phyloP scores from a whole-genome alignment of 2,113 vertebrate genomes.

The Erinaceus europaeus region DNA sequence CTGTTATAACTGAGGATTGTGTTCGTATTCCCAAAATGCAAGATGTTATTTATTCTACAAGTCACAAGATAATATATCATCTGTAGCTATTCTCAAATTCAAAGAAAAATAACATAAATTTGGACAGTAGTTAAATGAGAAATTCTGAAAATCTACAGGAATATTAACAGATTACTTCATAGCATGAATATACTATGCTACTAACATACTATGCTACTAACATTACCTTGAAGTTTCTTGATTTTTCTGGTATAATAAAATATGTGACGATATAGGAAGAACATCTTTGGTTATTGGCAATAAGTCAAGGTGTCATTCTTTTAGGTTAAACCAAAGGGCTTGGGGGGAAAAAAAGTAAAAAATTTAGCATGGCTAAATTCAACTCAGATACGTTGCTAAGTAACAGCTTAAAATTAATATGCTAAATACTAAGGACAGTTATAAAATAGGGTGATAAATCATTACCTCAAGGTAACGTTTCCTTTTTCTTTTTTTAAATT shows the following conservation, averaged over 20 bases:
- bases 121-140: slow-evolving; percentile 7
- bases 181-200: too few species aligned
- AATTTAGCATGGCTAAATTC: not conserved
- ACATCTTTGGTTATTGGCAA: not conserved
- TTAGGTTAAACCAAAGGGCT: not conserved
- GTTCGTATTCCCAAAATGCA: slow-evolving; percentile 16
- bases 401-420: not conserved
- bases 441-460: not conserved
- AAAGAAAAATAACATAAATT: not conserved
- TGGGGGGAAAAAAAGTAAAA: not conserved
- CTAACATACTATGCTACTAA: too few species aligned
- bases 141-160: not conserved
- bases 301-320: not conserved
- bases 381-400: not conserved
- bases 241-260: not conserved
- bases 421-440: not conserved
- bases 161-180: not conserved
- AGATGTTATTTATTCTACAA: not conserved
- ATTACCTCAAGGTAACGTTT: too few species aligned
- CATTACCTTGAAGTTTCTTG: not conserved
- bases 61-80: not conserved
- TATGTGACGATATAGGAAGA: not conserved
- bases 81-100: slow-evolving; percentile 4
- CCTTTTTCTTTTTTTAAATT: too few species aligned
- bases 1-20: not conserved